Evolutionary conservation across 2,888 invertebrate genomes (phyloP).

Genomic region (Entomobrya multifasciata): DNA sequence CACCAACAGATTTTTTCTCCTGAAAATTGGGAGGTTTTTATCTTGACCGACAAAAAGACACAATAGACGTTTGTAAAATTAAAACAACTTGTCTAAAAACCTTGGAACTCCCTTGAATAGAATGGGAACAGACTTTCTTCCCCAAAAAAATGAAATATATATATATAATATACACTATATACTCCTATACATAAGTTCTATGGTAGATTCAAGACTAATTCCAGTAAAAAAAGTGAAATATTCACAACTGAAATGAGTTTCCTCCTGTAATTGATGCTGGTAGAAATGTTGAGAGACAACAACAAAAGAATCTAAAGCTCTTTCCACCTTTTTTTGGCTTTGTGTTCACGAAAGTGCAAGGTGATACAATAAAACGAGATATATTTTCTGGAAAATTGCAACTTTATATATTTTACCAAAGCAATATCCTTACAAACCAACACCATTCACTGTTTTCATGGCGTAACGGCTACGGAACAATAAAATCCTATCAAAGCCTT

Average conservation of each 20-base stretch:
- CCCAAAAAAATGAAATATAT: too few species aligned
- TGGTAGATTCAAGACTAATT: too few species aligned
- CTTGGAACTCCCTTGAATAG: too few species aligned
- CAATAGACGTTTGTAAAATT: conserved; percentile 21
- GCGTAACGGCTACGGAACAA: too few species aligned
- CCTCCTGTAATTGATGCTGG: neutral
- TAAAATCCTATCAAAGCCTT: too few species aligned
- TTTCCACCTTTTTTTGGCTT: conserved; percentile 16
- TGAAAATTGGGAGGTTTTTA: neutral
- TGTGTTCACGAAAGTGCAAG: neutral
- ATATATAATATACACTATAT: too few species aligned
- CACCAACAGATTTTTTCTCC: too few species aligned
- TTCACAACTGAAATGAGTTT: conserved; percentile 31
- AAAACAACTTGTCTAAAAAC: neutral
- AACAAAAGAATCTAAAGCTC: neutral
- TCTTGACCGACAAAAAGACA: neutral
- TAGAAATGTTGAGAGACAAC: neutral
- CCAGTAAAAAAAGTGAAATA: neutral
- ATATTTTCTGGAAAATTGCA: neutral
- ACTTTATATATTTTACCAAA: too few species aligned
- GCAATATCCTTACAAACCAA: too few species aligned
- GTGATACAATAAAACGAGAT: conserved; percentile 20
- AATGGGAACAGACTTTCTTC: too few species aligned
- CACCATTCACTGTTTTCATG: too few species aligned
- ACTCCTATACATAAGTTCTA: too few species aligned